Evolutionary conservation across 2,888 invertebrate species (phyloP).

Genomic region (Melanostoma mellinum): DNA sequence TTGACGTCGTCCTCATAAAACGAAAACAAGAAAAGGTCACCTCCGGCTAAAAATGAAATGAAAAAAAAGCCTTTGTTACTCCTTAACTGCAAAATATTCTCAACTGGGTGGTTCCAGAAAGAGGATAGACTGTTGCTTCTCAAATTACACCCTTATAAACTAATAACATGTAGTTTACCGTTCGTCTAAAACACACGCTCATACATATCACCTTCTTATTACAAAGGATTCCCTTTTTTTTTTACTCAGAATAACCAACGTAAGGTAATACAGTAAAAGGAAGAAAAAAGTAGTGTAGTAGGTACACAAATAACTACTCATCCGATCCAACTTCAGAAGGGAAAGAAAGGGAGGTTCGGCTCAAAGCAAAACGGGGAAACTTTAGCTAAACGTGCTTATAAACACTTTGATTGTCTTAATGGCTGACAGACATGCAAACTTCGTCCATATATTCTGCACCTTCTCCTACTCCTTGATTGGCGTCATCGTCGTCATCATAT

Average conservation of each 20-base stretch:
- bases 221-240: constrained; percentile 40
- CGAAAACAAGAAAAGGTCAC: constrained; percentile 59
- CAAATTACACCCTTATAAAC: constrained; percentile 65
- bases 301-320: constrained; percentile 34
- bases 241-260: background rate
- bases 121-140: constrained; percentile 72
- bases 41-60: constrained; percentile 28
- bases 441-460: background rate
- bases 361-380: constrained; percentile 25
- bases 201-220: constrained; percentile 22
- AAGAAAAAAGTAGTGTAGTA: constrained; percentile 17
- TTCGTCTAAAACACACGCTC: constrained; percentile 26
- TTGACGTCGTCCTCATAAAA: constrained; percentile 36
- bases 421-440: constrained; percentile 63
- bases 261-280: constrained; percentile 11
- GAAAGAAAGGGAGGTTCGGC: background rate
- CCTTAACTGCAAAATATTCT: constrained; percentile 30
- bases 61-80: constrained; percentile 44
- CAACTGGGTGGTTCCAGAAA: constrained; percentile 58
- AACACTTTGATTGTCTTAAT: constrained; percentile 69
- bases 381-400: constrained; percentile 67
- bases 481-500: constrained; percentile 16
- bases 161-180: constrained; percentile 57
- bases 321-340: background rate
- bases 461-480: constrained; percentile 20